These are phyloP conservation scores for Eretmochelys imbricata DNA, from an alignment of 2,113 vertebrate genomes.

Conservation along the genomic window DNA sequence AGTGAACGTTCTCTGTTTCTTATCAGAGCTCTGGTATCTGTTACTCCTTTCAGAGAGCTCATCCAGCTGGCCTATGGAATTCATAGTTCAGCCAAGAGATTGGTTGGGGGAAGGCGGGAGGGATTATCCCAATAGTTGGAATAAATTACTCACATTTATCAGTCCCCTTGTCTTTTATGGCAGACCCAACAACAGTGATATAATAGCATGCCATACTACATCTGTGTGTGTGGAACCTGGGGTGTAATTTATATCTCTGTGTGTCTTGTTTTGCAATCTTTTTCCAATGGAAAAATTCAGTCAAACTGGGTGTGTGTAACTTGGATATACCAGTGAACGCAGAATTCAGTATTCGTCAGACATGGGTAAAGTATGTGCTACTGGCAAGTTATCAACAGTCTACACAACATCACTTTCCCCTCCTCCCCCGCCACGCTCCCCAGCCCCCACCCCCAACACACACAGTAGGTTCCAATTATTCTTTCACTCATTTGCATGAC, in stretches of 20 bases:
- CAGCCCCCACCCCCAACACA: neutral
- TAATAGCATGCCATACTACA: constrained; percentile 2
- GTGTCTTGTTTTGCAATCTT: neutral
- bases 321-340: neutral
- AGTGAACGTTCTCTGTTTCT: constrained; percentile 54
- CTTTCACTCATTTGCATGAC: neutral
- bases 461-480: neutral
- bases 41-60: constrained; percentile 8
- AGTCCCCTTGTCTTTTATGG: constrained; percentile 55
- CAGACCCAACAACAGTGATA: constrained; percentile 24
- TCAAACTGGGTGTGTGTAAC: neutral
- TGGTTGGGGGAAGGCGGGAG: neutral
- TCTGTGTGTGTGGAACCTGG: neutral
- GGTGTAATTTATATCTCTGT: neutral
- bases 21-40: constrained; percentile 49
- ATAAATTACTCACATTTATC: constrained; percentile 54
- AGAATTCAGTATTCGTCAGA: neutral
- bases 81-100: neutral
- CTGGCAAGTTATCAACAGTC: neutral
- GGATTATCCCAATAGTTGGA: constrained; percentile 39
- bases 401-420: neutral
- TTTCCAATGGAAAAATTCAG: neutral
- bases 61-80: constrained; percentile 52
- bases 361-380: neutral
- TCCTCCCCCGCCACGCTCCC: neutral